phyloP scores from a whole-genome alignment of 2,113 vertebrate species.

The Elaphurus davidianus region DNA sequence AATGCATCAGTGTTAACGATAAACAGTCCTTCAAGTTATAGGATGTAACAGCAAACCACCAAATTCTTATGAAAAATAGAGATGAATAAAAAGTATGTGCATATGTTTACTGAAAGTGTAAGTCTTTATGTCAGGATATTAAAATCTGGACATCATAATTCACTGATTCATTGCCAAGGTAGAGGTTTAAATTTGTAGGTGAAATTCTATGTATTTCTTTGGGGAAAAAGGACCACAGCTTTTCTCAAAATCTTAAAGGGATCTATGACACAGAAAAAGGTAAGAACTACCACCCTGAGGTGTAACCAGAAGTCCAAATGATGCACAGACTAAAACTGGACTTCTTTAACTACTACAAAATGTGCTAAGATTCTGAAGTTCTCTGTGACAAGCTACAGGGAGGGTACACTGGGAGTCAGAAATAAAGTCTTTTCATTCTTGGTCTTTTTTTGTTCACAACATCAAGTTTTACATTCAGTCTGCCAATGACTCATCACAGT shows the following conservation, averaged over 20 bases:
- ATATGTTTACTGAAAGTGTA: not conserved
- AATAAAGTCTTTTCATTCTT: not conserved
- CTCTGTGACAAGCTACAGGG: not conserved
- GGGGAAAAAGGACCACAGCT: not conserved
- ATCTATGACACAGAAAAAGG: not conserved
- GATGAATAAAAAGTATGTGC: not conserved
- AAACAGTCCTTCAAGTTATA: not conserved
- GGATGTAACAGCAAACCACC: not conserved
- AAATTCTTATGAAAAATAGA: not conserved
- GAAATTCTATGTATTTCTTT: slow-evolving; percentile 19
- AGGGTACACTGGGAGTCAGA: not conserved
- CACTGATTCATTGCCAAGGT: not conserved
- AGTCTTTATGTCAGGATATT: not conserved
- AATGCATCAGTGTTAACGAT: not conserved
- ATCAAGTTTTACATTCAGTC: not conserved
- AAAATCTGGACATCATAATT: not conserved
- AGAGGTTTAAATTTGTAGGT: not conserved
- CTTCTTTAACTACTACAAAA: not conserved
- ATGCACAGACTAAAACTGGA: not conserved
- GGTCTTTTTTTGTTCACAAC: not conserved
- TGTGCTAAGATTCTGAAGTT: not conserved
- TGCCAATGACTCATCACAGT: not conserved
- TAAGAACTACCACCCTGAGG: not conserved
- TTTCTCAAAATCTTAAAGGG: slow-evolving; percentile 24
- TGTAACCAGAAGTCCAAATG: not conserved